A percentile compares a stretch with the other conserved stretches of the same genome.
Evolutionary conservation across 2,888 invertebrate genomes (phyloP).

Genomic region (Drosophila tripunctata): DNA sequence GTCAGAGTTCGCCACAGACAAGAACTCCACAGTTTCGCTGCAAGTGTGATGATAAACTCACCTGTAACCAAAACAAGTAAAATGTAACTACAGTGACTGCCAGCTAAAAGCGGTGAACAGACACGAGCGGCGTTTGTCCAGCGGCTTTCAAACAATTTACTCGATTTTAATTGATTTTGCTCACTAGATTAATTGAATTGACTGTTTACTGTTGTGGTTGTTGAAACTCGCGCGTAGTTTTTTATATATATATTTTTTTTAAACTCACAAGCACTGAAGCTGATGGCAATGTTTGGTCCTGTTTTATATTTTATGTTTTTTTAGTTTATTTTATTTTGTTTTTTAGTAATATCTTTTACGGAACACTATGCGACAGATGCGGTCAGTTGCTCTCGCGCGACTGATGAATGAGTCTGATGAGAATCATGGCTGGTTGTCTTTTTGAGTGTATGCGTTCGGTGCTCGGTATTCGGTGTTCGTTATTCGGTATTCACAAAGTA

Average conservation of each 20-base stretch:
- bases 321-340: background rate
- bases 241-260: background rate
- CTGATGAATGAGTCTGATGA: slow-evolving; percentile 49
- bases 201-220: slow-evolving; percentile 14
- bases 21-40: background rate
- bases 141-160: slow-evolving; percentile 6
- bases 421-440: slow-evolving; percentile 9
- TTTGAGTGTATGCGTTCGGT: slow-evolving; percentile 12
- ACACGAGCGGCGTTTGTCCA: background rate
- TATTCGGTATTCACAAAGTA: slow-evolving; percentile 13
- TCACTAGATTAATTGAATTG: slow-evolving; percentile 24
- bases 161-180: slow-evolving; percentile 16
- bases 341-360: background rate
- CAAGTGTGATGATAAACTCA: slow-evolving; percentile 35
- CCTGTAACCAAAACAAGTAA: slow-evolving; percentile 49
- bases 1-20: slow-evolving; percentile 37
- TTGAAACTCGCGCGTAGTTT: slow-evolving; percentile 22
- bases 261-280: slow-evolving; percentile 1
- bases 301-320: background rate
- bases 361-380: slow-evolving; percentile 41
- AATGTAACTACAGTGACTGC: background rate
- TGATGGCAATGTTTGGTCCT: background rate
- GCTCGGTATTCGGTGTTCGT: slow-evolving; percentile 13
- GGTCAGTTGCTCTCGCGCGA: slow-evolving; percentile 68
- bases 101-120: slow-evolving; percentile 11